Evolutionary conservation across 2,113 vertebrate species (phyloP).

Genomic region (Zapornia atra): DNA sequence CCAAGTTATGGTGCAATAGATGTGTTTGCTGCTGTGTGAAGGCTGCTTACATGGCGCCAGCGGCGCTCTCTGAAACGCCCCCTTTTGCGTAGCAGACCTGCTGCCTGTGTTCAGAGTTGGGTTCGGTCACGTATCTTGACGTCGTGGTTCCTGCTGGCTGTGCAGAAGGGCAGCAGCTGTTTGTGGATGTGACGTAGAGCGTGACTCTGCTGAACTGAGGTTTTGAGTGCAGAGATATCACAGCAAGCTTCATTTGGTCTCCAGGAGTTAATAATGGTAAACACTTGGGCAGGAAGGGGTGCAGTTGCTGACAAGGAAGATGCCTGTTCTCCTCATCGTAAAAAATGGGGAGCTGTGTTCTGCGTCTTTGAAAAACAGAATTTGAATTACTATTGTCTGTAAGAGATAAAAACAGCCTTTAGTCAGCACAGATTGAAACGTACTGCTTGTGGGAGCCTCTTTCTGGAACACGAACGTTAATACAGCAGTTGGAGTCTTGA

Average conservation of each 20-base stretch:
- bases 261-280: not conserved
- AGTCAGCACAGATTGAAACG: not conserved
- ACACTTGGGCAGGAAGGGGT: not conserved
- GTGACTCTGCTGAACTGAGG: not conserved
- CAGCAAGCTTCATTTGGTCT: not conserved
- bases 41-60: not conserved
- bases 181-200: not conserved
- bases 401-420: not conserved
- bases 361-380: not conserved
- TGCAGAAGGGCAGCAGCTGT: not conserved
- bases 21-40: not conserved
- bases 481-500: not conserved
- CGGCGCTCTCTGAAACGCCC: not conserved
- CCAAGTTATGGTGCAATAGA: not conserved
- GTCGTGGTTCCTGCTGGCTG: not conserved
- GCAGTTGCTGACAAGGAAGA: not conserved
- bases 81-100: not conserved
- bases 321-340: not conserved
- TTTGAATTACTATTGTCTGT: not conserved
- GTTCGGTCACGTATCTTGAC: not conserved
- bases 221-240: not conserved
- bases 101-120: fast-evolving
- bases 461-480: not conserved
- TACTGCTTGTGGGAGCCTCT: not conserved
- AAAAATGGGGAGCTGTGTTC: not conserved